These are phyloP conservation scores for Dolichopus griseipennis DNA, from an alignment of 2,888 invertebrate species.

Conservation along the genomic window DNA sequence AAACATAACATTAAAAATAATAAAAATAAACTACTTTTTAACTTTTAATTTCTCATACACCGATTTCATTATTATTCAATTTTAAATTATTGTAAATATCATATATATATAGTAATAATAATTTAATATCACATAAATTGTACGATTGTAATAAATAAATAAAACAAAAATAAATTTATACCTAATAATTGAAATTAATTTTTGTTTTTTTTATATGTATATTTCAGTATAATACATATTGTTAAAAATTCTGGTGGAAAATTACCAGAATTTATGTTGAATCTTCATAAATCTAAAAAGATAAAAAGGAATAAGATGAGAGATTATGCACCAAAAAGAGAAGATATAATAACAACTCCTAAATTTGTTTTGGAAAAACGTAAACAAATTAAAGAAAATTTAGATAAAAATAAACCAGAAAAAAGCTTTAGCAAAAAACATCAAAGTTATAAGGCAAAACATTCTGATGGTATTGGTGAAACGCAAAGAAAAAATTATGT, in stretches of 20 bases:
- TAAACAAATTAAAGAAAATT: background rate
- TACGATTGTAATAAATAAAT: too few relatives aligned
- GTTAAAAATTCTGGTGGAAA: constrained; percentile 85
- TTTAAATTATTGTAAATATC: too few relatives aligned
- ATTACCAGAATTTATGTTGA: constrained; percentile 85
- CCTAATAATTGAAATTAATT: too few relatives aligned
- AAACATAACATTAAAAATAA: too few relatives aligned
- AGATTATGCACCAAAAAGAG: constrained; percentile 54
- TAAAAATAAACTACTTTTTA: too few relatives aligned
- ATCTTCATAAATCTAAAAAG: constrained; percentile 58
- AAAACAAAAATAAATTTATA: too few relatives aligned
- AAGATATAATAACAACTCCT: constrained; percentile 53
- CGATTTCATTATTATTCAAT: too few relatives aligned
- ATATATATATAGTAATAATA: too few relatives aligned
- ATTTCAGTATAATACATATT: constrained; percentile 73
- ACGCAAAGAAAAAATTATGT: background rate
- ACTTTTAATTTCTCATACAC: too few relatives aligned
- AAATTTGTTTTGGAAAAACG: constrained; percentile 31
- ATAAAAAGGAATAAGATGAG: constrained; percentile 51
- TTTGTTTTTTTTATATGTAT: constrained; percentile 10
- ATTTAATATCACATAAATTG: too few relatives aligned
- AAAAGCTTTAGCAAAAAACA: background rate
- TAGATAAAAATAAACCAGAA: background rate
- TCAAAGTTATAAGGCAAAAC: background rate
- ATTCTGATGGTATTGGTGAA: background rate